Conservation (phyloP, 2,113 vertebrate species). For the Platichthys stellatus region DNA sequence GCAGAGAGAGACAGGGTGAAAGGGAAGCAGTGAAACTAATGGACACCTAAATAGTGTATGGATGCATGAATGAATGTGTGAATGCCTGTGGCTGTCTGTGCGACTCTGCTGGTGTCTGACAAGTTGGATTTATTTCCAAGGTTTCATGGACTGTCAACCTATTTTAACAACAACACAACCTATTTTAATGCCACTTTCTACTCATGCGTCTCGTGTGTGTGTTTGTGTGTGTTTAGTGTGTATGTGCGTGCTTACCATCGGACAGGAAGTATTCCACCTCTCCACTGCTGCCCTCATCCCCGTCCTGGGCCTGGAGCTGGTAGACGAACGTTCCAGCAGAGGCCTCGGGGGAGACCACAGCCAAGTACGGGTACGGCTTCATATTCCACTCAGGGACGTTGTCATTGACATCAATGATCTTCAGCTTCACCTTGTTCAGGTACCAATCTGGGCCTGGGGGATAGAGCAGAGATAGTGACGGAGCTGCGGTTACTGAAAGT, state of each 20-base stretch:
- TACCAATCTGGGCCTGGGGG: conserved; percentile 83
- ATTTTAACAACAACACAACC: conserved; percentile 44
- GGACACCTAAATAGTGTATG: conserved; percentile 65
- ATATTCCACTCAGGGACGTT: conserved; percentile 88
- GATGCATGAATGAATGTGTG: conserved; percentile 70
- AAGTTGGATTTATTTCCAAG: conserved; percentile 48
- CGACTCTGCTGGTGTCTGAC: conserved; percentile 53
- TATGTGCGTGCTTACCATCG: conserved; percentile 82
- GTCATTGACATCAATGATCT: conserved; percentile 88
- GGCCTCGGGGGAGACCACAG: conserved; percentile 84
- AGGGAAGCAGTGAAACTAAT: conserved; percentile 66
- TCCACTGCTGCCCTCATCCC: conserved; percentile 85
- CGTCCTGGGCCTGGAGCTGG: conserved; percentile 86
- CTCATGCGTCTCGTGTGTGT: background rate
- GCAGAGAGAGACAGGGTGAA: conserved; percentile 40
- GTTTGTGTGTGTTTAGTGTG: background rate
- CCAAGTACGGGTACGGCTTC: conserved; percentile 87
- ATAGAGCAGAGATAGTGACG: conserved; percentile 58
- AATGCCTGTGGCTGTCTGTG: conserved; percentile 59
- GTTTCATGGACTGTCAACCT: conserved; percentile 27
- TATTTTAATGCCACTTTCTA: conserved; percentile 31
- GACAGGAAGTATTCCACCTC: conserved; percentile 89
- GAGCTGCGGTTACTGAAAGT: conserved; percentile 65
- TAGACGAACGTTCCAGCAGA: conserved; percentile 83
- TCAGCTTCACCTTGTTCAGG: conserved; percentile 84